These are phyloP conservation scores for Bufo bufo DNA, from an alignment of 2,113 vertebrate species.

Conservation along the genomic window DNA sequence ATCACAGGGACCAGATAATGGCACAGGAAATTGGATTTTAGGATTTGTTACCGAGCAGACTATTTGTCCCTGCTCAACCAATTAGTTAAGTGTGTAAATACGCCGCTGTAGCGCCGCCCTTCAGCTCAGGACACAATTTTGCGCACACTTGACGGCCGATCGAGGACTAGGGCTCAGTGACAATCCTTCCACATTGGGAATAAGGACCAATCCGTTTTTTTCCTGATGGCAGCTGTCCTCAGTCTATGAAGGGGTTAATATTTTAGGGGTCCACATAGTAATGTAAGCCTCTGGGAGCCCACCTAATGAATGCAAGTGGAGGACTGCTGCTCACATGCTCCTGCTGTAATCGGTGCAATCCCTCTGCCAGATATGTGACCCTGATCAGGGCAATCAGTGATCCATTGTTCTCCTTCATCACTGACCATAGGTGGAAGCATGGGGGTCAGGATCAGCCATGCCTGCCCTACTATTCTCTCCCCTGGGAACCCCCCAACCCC, in stretches of 20 bases:
- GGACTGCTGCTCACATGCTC: background rate
- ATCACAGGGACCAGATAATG: slow-evolving; percentile 37
- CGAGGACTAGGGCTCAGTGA: too few species aligned
- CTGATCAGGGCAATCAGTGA: background rate
- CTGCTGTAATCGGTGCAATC: background rate
- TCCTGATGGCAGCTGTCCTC: too few species aligned
- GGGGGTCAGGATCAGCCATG: background rate
- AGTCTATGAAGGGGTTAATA: slow-evolving; percentile 5
- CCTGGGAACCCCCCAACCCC: background rate
- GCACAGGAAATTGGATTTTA: slow-evolving; percentile 41
- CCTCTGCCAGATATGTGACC: slow-evolving; percentile 5
- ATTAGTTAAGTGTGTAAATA: background rate
- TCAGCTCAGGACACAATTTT: too few species aligned
- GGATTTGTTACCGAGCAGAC: slow-evolving; percentile 31
- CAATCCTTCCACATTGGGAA: too few species aligned
- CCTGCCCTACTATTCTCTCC: background rate
- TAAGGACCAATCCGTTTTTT: too few species aligned
- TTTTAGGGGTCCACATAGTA: slow-evolving; percentile 7
- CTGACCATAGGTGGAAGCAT: too few species aligned
- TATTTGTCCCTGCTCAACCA: background rate
- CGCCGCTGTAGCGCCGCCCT: too few species aligned
- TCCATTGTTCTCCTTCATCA: slow-evolving; percentile 26
- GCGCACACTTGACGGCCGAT: too few species aligned
- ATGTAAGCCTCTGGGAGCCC: slow-evolving; percentile 21
- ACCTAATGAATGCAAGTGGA: slow-evolving; percentile 2